These are phyloP conservation scores for Pipa parva DNA, from an alignment of 2,113 vertebrate species.

Conservation along the genomic window DNA sequence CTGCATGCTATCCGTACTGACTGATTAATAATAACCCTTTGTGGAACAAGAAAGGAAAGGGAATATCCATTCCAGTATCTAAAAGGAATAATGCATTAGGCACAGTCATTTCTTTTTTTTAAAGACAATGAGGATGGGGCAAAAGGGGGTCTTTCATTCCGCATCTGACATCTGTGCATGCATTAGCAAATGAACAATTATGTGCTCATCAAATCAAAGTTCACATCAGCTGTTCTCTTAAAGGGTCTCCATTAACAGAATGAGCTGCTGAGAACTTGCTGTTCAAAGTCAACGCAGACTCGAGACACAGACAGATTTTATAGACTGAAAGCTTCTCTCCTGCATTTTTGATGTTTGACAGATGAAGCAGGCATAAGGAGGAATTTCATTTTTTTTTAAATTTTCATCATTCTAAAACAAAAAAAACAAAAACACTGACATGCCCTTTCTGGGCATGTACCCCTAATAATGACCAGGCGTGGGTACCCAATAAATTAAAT, in stretches of 20 bases:
- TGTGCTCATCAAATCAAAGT: constrained; percentile 27
- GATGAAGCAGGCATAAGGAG: no score
- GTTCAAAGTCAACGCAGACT: background rate
- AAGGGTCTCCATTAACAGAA: constrained; percentile 25
- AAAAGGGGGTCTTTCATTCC: constrained; percentile 10
- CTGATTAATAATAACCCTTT: constrained; percentile 3
- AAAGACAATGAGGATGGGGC: background rate
- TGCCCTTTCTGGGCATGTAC: no score
- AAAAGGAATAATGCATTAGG: background rate
- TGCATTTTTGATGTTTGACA: no score
- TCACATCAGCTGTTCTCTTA: background rate
- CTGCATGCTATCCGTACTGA: background rate
- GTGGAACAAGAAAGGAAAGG: constrained; percentile 13
- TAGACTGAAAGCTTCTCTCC: no score
- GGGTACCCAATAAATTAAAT: no score
- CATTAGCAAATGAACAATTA: constrained; percentile 34
- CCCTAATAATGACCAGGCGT: no score
- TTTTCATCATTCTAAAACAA: no score
- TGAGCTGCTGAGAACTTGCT: constrained; percentile 19
- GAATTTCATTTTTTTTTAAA: no score
- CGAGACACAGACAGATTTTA: no score
- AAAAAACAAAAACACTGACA: no score
- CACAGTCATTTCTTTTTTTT: constrained; percentile 19
- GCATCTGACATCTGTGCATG: constrained; percentile 37
- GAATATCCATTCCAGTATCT: constrained; percentile 12